These are phyloP conservation scores for Caradrina clavipalpis DNA, from an alignment of 2,888 invertebrate genomes.

Conservation along the genomic window DNA sequence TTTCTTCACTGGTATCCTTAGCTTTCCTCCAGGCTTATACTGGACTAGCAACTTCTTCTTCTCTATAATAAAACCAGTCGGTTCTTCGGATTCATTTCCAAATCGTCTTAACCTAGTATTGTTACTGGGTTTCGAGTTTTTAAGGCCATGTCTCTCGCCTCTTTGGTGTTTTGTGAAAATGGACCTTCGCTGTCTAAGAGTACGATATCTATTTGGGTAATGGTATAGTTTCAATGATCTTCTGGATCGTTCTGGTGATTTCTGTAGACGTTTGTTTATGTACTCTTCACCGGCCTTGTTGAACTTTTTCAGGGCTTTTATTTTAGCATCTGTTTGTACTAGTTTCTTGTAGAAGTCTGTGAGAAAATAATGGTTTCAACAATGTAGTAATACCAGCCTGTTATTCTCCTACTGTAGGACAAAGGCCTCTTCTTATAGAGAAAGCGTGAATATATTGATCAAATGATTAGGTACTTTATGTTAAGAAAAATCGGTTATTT, in stretches of 20 bases:
- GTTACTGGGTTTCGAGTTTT: conserved; percentile 2
- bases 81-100: conserved; percentile 47
- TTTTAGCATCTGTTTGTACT: conserved; percentile 80
- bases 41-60: conserved; percentile 75
- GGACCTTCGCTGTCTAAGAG: conserved; percentile 41
- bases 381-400: no score
- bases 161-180: conserved; percentile 13
- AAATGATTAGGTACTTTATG: no score
- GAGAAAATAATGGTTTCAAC: conserved; percentile 50
- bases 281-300: not conserved
- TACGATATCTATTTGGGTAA: conserved; percentile 44
- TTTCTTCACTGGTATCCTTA: conserved; percentile 70
- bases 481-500: no score
- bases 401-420: no score
- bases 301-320: conserved; percentile 75
- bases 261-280: conserved; percentile 14
- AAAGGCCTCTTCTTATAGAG: no score
- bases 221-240: conserved; percentile 67
- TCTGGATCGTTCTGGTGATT: conserved; percentile 68
- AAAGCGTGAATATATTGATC: no score
- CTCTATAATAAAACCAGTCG: conserved; percentile 73
- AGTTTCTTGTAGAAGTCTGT: conserved; percentile 84
- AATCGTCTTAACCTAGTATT: conserved; percentile 60
- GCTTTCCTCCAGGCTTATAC: conserved; percentile 67
- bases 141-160: not conserved